Conservation (phyloP, 2,888 invertebrate genomes). For the Cheilosia vulpina region DNA sequence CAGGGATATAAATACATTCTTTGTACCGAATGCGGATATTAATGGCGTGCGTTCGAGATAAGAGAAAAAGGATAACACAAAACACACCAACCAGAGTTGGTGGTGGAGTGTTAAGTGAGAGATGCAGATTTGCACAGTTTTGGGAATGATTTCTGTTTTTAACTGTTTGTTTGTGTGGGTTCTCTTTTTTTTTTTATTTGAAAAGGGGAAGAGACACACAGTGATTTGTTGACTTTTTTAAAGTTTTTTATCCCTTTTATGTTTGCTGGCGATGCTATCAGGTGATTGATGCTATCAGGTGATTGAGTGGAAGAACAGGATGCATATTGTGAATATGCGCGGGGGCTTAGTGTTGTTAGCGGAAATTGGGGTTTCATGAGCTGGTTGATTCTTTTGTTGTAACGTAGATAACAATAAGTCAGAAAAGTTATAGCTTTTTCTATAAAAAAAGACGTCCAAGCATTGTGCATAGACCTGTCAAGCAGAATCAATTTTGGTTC, state of each 20-base stretch:
- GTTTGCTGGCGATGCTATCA: conserved; percentile 39
- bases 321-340: background rate
- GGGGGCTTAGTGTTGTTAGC: background rate
- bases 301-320: conserved; percentile 37
- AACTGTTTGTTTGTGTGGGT: conserved; percentile 21
- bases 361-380: conserved; percentile 9
- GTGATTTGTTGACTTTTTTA: conserved; percentile 54
- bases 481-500: no score
- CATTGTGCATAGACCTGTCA: no score
- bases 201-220: background rate
- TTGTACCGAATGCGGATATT: conserved; percentile 70
- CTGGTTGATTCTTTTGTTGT: background rate
- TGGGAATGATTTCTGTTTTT: conserved; percentile 20
- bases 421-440: no score
- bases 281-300: conserved; percentile 59
- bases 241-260: conserved; percentile 30
- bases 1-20: conserved; percentile 23
- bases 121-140: conserved; percentile 69
- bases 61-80: conserved; percentile 53
- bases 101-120: conserved; percentile 69
- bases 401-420: background rate
- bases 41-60: conserved; percentile 75
- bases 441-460: no score
- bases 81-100: conserved; percentile 10
- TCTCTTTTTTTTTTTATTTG: conserved; percentile 1